Evolutionary conservation across 2,797 vertebrate genomes (phyloP), one percentile per base, ranked within the genome.

Genomic region (Aplochiton taeniatus): DNA sequence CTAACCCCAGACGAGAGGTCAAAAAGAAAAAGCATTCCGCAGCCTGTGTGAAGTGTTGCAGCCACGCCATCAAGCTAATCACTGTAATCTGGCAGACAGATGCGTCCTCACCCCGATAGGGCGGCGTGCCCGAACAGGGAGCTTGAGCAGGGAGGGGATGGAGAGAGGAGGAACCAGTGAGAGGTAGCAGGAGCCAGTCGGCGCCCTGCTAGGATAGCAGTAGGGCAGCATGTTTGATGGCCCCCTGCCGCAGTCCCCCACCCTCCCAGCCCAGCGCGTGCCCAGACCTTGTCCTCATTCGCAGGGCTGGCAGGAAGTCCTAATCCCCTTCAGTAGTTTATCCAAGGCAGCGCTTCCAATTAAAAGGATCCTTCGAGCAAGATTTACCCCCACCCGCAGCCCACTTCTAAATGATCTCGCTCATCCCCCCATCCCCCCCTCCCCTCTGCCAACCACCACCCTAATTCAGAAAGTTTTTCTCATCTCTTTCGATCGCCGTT

Each of bases 41-140:
- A 81, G 79, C 85, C n/a, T 81, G 83, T 78, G 80, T 70, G 81
- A 64, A 61, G 58, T 79, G 80, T 75, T 73, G 72, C 61, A 70
- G 63, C 72, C 69, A 69, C 50, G 69, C 53, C 14, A 60, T 61
- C 58, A 65, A 63, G 70, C 68, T 75, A 80, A 61, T 84, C 74
- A 73, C 60, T 75, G 78, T 83, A 77, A 89, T 87, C 79, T 77
- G 70, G 62, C 50, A 20, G 82, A 85, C 76, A 73, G 71, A 79
- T 64, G 61, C 52, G 66, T 65, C 76, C 74, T 81, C 78, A 55
- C 83, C 87, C 79, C 69, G 47, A 61, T 80, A 65, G 49, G 66
- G 31, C 56, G 72, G 62, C 76, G 61, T 68, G 78, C 68, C 82
- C 68, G 63, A 63, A 82, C 81, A 79, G 51, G 72, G 84, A 42